Evolutionary conservation across 2,113 vertebrate genomes (phyloP), one percentile per base, ranked within the genome.

Genomic region (Aleadryas rufinucha): DNA sequence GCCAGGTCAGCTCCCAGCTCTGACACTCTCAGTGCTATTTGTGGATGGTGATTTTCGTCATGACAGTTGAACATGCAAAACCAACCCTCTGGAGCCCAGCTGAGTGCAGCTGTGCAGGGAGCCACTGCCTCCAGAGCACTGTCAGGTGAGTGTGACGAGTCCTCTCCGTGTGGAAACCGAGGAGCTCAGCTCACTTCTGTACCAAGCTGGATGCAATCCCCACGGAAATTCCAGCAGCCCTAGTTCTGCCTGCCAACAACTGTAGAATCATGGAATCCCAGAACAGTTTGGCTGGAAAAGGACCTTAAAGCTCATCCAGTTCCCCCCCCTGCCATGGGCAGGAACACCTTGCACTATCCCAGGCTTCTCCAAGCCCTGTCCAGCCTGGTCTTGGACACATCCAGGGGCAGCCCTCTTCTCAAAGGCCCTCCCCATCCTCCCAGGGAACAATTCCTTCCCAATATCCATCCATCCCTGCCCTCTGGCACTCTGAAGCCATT

Each of bases 271-370:
- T 11, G 6, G 61, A 50, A 31, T 27, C 11, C 26, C 60, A 23
- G 3, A 24, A 44, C 0, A 27, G 6, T 15, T 10, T 39, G 28
- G 11, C 22, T 33, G 3, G 66, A 18, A 28, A 54, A 7, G 26
- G 17, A 50, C 31, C 5, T 31, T 22, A 16, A 72, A 60, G 19
- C 6, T 1, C 6, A n/a, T 1, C 8, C 44, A 30, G 13, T 45
- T 3, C 28, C 16, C 16, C n/a, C 7, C 13, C 14, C n/a, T 47
- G 49, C 49, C 23, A 22, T 4, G 10, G 22, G 42, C 71, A 59
- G 54, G 41, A 54, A 75, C 54, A 75, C 26, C 33, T 75, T 1
- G 53, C 53, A 35, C 41, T n/a, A 16, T 11, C 41, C 53, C 53
- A 74, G 31, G 31, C 4, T 44, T 24, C 53, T 56, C 70, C 70